These are phyloP conservation scores for Tolmerus cingulatus DNA, from an alignment of 2,888 invertebrate species.

Conservation along the genomic window DNA sequence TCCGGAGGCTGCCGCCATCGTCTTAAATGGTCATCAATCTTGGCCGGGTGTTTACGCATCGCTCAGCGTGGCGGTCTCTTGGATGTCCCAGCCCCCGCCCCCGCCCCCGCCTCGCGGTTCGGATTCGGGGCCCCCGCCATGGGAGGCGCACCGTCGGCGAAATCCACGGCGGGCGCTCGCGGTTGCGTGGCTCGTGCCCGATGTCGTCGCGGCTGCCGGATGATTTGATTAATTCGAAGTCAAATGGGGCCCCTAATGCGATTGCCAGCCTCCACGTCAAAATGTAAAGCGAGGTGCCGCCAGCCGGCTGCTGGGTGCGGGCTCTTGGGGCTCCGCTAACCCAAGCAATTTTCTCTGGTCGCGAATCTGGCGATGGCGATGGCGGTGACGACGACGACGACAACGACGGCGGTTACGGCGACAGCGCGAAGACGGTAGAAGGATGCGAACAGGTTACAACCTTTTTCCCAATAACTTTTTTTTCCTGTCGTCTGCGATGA, in stretches of 20 bases:
- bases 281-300: slow-evolving; percentile 6
- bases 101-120: not conserved
- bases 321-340: not conserved
- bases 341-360: not conserved
- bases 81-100: not conserved
- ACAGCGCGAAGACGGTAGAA: not conserved
- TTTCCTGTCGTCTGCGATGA: not conserved
- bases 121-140: not conserved
- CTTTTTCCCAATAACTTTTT: not conserved
- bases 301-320: not conserved
- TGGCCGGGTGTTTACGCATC: slow-evolving; percentile 17
- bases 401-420: not conserved
- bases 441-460: not conserved
- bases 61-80: not conserved
- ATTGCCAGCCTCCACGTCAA: slow-evolving; percentile 34
- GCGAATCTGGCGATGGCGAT: not conserved
- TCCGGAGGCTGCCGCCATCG: not conserved
- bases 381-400: not conserved
- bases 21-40: slow-evolving; percentile 40
- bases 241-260: slow-evolving; percentile 42
- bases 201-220: slow-evolving; percentile 35
- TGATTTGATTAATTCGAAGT: slow-evolving; percentile 41
- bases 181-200: slow-evolving; percentile 35
- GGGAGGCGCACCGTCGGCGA: not conserved
- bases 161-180: slow-evolving; percentile 7